Conservation (phyloP, 1,140 invertebrate species). For the Caenorhabditis remanei region DNA sequence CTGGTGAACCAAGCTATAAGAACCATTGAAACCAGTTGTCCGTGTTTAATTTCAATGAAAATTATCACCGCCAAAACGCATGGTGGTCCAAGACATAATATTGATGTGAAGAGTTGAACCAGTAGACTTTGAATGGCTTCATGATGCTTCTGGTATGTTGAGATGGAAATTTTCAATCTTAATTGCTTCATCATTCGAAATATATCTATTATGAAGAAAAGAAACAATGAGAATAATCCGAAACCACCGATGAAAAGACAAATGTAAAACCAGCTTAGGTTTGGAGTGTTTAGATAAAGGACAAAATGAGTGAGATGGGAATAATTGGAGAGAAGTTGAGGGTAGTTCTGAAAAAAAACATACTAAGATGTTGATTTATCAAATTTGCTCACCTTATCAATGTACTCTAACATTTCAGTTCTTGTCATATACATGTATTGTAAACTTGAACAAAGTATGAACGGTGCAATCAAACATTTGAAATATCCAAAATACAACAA, state of each 20-base stretch:
- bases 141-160: neutral
- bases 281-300: neutral
- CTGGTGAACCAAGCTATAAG: neutral
- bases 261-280: neutral
- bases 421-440: neutral
- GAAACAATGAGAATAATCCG: neutral
- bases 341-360: neutral
- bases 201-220: neutral
- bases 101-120: neutral
- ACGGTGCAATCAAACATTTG: neutral
- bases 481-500: neutral
- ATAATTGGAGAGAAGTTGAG: neutral
- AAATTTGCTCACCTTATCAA: neutral
- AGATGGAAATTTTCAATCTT: neutral
- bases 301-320: neutral
- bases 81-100: neutral
- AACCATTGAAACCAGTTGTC: neutral
- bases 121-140: constrained; percentile 2
- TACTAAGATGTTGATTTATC: too few relatives aligned
- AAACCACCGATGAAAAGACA: neutral
- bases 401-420: neutral
- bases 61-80: neutral
- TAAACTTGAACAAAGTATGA: neutral
- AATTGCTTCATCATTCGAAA: neutral
- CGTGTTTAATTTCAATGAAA: neutral